Percentiles rank a stretch among this genome's conserved stretches.
phyloP scores from a whole-genome alignment of 2,797 vertebrate genomes.

The Pempheris klunzingeri region DNA sequence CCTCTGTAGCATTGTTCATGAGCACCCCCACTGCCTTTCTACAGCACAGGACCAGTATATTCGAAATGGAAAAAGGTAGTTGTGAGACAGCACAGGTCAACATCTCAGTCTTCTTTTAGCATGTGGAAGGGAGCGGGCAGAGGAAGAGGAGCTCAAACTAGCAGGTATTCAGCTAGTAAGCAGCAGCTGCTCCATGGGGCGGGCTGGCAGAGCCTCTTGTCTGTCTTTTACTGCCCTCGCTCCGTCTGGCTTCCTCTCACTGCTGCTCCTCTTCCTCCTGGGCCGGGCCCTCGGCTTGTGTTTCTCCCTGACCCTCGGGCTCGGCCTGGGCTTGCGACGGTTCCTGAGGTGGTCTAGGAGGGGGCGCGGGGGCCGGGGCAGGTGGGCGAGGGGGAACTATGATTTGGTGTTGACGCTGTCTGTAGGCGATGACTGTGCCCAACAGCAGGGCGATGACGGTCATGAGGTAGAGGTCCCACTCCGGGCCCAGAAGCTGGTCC shows the following conservation, averaged over 20 bases:
- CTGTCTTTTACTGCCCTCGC: conserved; percentile 56
- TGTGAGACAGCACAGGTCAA: conserved; percentile 54
- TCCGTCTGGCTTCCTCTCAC: conserved; percentile 56
- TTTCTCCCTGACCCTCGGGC: conserved; percentile 52
- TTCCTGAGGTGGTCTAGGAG: conserved; percentile 66
- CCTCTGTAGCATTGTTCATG: conserved; percentile 38
- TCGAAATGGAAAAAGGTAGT: conserved; percentile 50
- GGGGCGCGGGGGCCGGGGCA: conserved; percentile 51
- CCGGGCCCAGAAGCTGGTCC: conserved; percentile 96
- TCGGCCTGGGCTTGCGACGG: conserved; percentile 54
- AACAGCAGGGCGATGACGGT: conserved; percentile 96
- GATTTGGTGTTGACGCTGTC: conserved; percentile 96
- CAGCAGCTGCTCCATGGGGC: conserved; percentile 40
- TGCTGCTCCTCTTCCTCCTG: conserved; percentile 68
- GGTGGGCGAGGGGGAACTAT: conserved; percentile 78
- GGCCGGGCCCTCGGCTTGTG: conserved; percentile 42
- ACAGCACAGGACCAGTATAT: conserved; percentile 46
- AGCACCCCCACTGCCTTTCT: conserved; percentile 28
- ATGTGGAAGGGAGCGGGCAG: conserved; percentile 46
- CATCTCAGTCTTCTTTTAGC: conserved; percentile 32
- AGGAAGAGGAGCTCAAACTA: conserved; percentile 38
- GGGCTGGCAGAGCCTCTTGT: conserved; percentile 38
- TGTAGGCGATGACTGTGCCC: conserved; percentile 96
- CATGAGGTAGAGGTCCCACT: conserved; percentile 99
- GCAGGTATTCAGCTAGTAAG: conserved; percentile 50